These are phyloP conservation scores for Ryuthela nishihirai DNA, from an alignment of 2,888 invertebrate species.

Conservation along the genomic window DNA sequence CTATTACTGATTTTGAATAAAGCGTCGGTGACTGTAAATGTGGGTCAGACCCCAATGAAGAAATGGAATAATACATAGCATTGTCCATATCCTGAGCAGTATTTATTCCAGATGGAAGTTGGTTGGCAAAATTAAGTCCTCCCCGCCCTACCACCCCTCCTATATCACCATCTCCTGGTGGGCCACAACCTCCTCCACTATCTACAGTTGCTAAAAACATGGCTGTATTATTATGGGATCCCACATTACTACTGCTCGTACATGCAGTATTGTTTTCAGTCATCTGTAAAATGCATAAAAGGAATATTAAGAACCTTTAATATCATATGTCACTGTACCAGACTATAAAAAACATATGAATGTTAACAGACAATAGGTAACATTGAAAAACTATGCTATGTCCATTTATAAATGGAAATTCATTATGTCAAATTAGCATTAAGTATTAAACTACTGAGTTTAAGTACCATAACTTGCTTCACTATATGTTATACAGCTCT, in stretches of 20 bases:
- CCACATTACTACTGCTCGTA: constrained; percentile 21
- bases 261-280: constrained; percentile 11
- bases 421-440: no score
- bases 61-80: constrained; percentile 33
- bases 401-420: no score
- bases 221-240: constrained; percentile 25
- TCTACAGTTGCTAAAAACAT: constrained; percentile 36
- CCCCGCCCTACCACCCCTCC: constrained; percentile 7
- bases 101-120: constrained; percentile 25
- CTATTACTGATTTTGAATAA: constrained; percentile 38
- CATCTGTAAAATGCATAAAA: constrained; percentile 16
- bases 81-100: constrained; percentile 29
- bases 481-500: no score
- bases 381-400: no score
- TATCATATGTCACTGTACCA: no score
- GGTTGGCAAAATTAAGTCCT: constrained; percentile 24
- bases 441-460: no score
- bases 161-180: constrained; percentile 17
- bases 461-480: no score
- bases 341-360: no score
- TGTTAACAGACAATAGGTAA: no score
- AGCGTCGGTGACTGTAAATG: constrained; percentile 35
- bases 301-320: no score
- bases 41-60: constrained; percentile 27
- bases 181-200: constrained; percentile 31